Base-by-base conservation (phyloP, 2,113 vertebrate genomes). In the Tupaia tana region DNA sequence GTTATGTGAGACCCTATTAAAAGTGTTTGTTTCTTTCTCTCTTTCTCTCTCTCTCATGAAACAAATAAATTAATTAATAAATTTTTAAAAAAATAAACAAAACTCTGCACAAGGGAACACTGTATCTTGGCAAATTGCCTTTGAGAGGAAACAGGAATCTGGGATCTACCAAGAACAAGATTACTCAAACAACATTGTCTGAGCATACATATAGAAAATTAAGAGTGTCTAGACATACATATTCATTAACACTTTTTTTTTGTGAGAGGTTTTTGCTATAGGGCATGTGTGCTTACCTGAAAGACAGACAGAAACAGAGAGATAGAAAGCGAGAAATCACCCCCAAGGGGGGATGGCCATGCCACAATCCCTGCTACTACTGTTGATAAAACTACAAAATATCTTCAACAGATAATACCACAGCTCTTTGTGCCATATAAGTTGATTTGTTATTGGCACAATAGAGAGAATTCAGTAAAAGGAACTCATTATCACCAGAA, bases 141-240 rank as follows among this genome's bases (percentile, higher is more conserved):
- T 20, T 54, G 74, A 78, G 59, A 59, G 18, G 15, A 34, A 92
- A 81, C 61, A 81, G n/a, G n/a, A 73, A 27, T 20, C 0, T n/a
- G 7, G 15, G 64, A 84, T 64, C 64, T 84, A 56, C 29, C 66
- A 91, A 95, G 29, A 86, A 97, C 24, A 96, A 96, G 73, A 61
- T 89, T 95, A 96, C 83, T 71, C 87, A 97, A 98, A 97, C 75
- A 90, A 25, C 63, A 85, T 87, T 93, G 3, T 4, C 67, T 85
- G 82, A 83, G 16, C 43, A 43, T 79, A 0, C 1, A 58, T 25
- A 3, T n/a, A 43, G 6, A 96, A 15, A 94, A 89, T 10, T 80
- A 63, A 96, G 19, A 63, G 18, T 77, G 2, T 81, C 25, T 54
- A 75, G 66, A 54, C 88, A 24, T 16, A 94, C 52, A 91, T 20